phyloP scores from a whole-genome alignment of 2,113 vertebrate genomes.

The Melanerpes aurifrons region DNA sequence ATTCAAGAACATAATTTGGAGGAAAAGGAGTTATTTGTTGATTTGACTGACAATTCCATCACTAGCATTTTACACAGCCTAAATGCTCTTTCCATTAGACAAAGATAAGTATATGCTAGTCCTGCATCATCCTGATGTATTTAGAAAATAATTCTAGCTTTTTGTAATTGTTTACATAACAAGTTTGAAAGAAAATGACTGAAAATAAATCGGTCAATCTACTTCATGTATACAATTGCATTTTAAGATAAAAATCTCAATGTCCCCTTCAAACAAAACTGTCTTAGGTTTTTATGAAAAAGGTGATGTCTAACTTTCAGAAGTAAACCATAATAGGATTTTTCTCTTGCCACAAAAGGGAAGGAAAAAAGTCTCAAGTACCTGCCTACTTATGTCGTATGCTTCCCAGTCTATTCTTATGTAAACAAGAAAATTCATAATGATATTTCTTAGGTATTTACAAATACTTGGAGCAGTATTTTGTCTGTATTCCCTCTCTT shows the following conservation, averaged over 20 bases:
- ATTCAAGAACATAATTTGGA: slow-evolving; percentile 11
- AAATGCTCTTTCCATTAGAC: slow-evolving; percentile 51
- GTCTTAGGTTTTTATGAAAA: neutral
- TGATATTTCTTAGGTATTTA: neutral
- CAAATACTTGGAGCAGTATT: neutral
- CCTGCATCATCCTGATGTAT: slow-evolving; percentile 3
- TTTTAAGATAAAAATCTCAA: neutral
- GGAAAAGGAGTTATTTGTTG: slow-evolving; percentile 9
- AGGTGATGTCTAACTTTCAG: neutral
- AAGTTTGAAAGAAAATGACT: slow-evolving; percentile 21
- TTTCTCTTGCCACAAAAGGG: neutral
- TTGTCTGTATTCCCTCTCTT: neutral
- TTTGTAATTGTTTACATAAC: slow-evolving; percentile 3
- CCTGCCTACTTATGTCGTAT: neutral
- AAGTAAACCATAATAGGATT: neutral
- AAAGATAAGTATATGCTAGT: neutral
- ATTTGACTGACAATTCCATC: slow-evolving; percentile 39
- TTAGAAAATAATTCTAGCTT: slow-evolving; percentile 58
- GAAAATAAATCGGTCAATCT: slow-evolving; percentile 8
- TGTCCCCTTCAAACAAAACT: neutral
- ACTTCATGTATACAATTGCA: neutral
- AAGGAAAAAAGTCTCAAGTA: neutral
- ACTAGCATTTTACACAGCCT: slow-evolving; percentile 39
- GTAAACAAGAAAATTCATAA: neutral
- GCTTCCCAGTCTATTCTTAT: neutral